Percentiles rank a stretch among this genome's conserved stretches.
Evolutionary conservation across 2,797 vertebrate genomes (phyloP).

Genomic region (Emydoidea blandingii): DNA sequence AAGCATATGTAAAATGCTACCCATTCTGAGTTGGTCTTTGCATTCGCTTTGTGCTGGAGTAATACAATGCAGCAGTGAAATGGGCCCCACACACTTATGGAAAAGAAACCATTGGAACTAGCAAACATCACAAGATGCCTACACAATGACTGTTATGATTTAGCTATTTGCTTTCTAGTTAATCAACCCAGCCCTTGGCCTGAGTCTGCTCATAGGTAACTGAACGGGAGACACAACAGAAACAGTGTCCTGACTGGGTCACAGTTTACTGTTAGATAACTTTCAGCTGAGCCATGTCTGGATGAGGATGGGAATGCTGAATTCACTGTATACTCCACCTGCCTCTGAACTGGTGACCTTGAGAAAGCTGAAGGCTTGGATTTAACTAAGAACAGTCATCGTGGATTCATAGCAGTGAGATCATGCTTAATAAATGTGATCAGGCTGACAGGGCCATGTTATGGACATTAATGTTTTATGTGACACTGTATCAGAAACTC

Average conservation of each 20-base stretch:
- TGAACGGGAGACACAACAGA: neutral
- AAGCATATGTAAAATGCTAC: neutral
- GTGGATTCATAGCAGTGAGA: neutral
- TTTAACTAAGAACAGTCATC: neutral
- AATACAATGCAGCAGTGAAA: neutral
- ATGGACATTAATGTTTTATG: neutral
- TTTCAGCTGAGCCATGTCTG: accelerated
- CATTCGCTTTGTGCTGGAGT: neutral
- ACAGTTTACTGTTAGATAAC: neutral
- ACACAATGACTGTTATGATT: neutral
- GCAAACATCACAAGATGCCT: neutral
- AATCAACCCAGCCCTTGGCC: accelerated
- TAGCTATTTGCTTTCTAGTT: neutral
- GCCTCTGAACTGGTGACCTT: accelerated
- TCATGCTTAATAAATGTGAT: neutral
- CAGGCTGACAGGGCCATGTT: neutral
- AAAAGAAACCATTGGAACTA: neutral
- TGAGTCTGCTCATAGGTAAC: neutral
- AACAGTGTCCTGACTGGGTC: neutral
- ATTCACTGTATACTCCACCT: accelerated
- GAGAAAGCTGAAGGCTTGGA: neutral
- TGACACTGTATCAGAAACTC: neutral
- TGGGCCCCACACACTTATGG: neutral
- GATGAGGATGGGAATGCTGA: neutral
- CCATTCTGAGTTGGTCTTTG: neutral